Evolutionary conservation across 37 sponge, comb jelly and placozoan genomes (phyloP), one percentile per base, ranked within the genome.

Genomic region (Cliona cf. orientalis): DNA sequence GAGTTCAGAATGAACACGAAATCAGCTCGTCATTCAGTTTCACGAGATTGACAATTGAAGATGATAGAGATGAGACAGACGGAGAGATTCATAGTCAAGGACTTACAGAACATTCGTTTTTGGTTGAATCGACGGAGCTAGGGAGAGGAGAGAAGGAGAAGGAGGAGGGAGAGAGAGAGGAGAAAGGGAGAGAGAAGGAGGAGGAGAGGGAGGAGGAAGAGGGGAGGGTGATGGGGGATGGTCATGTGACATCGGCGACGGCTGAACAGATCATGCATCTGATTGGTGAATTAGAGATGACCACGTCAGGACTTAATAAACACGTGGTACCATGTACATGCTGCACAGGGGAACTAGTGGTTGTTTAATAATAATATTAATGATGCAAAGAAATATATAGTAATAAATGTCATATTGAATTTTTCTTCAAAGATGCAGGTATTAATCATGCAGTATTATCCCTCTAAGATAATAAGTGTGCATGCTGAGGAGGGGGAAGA

Each of bases 201-300:
- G n/a, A n/a, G 55, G 17, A 17, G 55, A 17, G 26, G 59, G 59
- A 58, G 59, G 9, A 5, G 26, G 9, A 3, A n/a, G n/a, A n/a
- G 36, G 35, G 21, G 19, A 29, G 17, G 21, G 23, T 12, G 6
- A 23, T 28, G 11, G 31, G 14, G 9, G 75, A 74, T 57, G 33
- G 37, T 12, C 75, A 23, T 22, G 63, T 71, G 44, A 31, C 74
- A 11, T 63, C 73, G 0, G 74, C 65, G 11, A 85, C 85, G 58
- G 78, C 68, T 0, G 62, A 70, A 33, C 85, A 77, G 70, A 85
- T 85, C 3, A 69, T 85, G 77, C 58, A 85, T 25, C 45, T 85
- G 46, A 36, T 85, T 46, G 65, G 73, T 29, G 38, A 82, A 37
- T 38, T 82, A 65, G 76, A 88, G 34, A 39, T 59, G 11, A n/a